phyloP scores from a whole-genome alignment of 2,797 vertebrate genomes.

The Petrocephalus schoutedeni region DNA sequence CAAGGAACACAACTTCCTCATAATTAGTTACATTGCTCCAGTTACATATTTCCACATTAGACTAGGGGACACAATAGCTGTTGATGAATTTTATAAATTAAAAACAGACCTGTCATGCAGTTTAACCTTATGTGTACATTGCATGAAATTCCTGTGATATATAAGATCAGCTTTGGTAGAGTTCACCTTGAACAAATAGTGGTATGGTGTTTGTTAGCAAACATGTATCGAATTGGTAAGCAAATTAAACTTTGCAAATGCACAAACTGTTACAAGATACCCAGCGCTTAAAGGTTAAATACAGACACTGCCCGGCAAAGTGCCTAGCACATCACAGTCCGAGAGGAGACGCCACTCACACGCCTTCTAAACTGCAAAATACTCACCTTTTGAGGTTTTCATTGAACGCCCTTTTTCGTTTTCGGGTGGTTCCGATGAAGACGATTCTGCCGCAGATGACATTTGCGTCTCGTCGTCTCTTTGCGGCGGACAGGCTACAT shows the following conservation, averaged over 20 bases:
- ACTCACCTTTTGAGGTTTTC: constrained; percentile 84
- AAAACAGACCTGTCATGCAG: background rate
- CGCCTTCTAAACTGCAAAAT: constrained; percentile 28
- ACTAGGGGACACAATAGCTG: background rate
- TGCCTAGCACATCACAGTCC: background rate
- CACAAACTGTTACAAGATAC: background rate
- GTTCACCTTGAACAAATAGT: background rate
- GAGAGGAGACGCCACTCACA: background rate
- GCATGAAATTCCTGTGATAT: background rate
- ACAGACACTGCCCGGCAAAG: background rate
- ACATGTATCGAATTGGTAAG: background rate
- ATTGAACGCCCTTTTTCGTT: constrained; percentile 75
- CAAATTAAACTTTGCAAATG: background rate
- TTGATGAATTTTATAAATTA: background rate
- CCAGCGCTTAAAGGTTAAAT: background rate
- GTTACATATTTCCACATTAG: background rate
- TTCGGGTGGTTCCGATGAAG: constrained; percentile 82
- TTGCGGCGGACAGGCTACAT: constrained; percentile 61
- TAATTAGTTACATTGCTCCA: background rate
- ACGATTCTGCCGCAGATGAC: constrained; percentile 81
- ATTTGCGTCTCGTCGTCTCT: constrained; percentile 77
- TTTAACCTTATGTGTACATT: background rate
- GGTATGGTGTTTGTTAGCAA: background rate
- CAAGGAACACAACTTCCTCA: background rate
- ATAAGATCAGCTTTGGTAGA: background rate